Conservation (phyloP, 2,888 invertebrate species). For the Papilio protenor region DNA sequence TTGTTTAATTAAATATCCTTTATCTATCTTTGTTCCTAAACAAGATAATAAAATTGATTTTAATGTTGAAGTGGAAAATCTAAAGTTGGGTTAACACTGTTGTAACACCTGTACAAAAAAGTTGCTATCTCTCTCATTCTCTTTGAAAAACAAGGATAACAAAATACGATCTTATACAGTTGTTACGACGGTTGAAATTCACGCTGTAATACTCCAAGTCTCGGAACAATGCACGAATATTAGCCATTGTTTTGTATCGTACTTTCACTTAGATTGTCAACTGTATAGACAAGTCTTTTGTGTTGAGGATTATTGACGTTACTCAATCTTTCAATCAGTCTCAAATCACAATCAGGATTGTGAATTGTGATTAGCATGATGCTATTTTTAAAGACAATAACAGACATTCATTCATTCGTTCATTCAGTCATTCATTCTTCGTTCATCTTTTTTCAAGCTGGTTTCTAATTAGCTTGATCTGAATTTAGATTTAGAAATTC, state of each 20-base stretch:
- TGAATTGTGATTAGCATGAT: conserved; percentile 29
- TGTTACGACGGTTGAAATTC: too few relatives aligned
- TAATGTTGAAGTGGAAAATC: too few relatives aligned
- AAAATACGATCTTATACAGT: too few relatives aligned
- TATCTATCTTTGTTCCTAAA: too few relatives aligned
- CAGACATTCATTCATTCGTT: neutral
- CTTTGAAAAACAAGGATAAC: too few relatives aligned
- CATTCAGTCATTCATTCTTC: conserved; percentile 1
- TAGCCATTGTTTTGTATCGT: neutral
- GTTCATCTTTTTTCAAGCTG: neutral
- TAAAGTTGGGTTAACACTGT: too few relatives aligned
- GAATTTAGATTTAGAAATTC: conserved; percentile 4
- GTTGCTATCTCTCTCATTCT: too few relatives aligned
- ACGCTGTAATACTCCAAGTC: neutral
- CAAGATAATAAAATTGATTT: too few relatives aligned
- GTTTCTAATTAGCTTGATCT: neutral
- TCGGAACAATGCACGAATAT: conserved; percentile 13
- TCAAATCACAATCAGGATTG: conserved; percentile 17
- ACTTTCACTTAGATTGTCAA: conserved; percentile 10
- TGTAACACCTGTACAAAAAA: too few relatives aligned
- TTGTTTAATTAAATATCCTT: too few relatives aligned
- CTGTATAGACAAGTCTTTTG: conserved; percentile 15
- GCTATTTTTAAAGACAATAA: conserved; percentile 14
- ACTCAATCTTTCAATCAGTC: conserved; percentile 21
- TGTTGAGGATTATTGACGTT: neutral